phyloP scores from a whole-genome alignment of 1,140 invertebrate genomes.

The Homalodisca vitripennis region DNA sequence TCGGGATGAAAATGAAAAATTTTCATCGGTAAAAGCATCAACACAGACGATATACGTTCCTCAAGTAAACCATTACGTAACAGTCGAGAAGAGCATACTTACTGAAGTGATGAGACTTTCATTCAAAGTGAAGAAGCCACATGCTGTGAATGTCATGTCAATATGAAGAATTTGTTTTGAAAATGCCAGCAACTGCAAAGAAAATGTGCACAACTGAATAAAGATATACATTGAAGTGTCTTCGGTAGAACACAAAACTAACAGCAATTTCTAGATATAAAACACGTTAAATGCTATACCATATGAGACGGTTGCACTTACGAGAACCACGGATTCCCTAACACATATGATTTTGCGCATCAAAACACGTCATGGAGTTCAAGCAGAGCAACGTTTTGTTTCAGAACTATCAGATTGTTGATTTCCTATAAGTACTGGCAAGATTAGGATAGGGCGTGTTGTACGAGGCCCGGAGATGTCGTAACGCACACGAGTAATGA shows the following conservation, averaged over 20 bases:
- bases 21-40: not conserved
- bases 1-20: not conserved
- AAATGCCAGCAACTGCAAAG: not conserved
- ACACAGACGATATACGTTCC: not conserved
- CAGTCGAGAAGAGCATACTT: not conserved
- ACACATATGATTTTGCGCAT: too few species aligned
- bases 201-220: not conserved
- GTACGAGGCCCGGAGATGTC: too few species aligned
- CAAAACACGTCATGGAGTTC: too few species aligned
- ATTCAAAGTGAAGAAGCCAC: conserved; percentile 4
- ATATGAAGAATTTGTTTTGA: conserved; percentile 4
- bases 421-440: too few species aligned
- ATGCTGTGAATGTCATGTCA: not conserved
- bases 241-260: not conserved
- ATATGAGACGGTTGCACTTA: not conserved
- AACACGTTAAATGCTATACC: not conserved
- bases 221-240: not conserved
- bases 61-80: not conserved
- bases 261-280: not conserved
- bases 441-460: too few species aligned
- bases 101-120: conserved; percentile 6
- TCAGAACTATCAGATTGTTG: too few species aligned
- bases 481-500: too few species aligned
- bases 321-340: too few species aligned
- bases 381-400: too few species aligned